Evolutionary conservation across 2,888 invertebrate species (phyloP).

Genomic region (Scaptomyza tumidula): DNA sequence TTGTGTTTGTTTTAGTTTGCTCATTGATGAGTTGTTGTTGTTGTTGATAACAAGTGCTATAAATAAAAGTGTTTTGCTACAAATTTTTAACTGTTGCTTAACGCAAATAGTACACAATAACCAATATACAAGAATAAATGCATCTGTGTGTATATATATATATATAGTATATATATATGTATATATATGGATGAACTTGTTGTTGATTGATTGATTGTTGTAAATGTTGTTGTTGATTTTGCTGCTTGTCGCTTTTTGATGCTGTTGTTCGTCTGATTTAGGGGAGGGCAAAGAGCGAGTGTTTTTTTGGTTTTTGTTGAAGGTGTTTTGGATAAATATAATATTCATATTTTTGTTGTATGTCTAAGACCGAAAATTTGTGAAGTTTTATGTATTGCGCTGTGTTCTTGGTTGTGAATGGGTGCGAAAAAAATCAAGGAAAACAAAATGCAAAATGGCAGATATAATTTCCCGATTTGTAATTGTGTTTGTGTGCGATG

Average conservation of each 20-base stretch:
- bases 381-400: conserved; percentile 25
- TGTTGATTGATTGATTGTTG: conserved; percentile 23
- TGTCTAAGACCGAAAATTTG: not conserved
- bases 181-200: conserved; percentile 38
- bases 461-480: conserved; percentile 2
- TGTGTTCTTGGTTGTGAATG: conserved; percentile 39
- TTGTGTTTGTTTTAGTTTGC: conserved; percentile 23
- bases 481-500: not conserved
- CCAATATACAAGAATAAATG: conserved; percentile 9
- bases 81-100: conserved; percentile 33
- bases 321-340: no score
- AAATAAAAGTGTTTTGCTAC: conserved; percentile 51
- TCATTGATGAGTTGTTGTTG: conserved; percentile 18
- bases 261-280: conserved; percentile 19
- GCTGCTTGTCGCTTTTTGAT: conserved; percentile 22
- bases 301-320: conserved; percentile 8
- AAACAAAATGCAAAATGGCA: conserved; percentile 22
- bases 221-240: conserved; percentile 32
- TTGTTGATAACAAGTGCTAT: conserved; percentile 43
- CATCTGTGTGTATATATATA: conserved; percentile 13
- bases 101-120: conserved; percentile 28
- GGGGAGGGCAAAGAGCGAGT: not conserved
- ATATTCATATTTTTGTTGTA: no score
- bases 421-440: conserved; percentile 25
- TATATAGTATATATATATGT: conserved; percentile 16